Base-by-base conservation (phyloP, 2,888 invertebrate species). In the Drosophila ustulata region DNA sequence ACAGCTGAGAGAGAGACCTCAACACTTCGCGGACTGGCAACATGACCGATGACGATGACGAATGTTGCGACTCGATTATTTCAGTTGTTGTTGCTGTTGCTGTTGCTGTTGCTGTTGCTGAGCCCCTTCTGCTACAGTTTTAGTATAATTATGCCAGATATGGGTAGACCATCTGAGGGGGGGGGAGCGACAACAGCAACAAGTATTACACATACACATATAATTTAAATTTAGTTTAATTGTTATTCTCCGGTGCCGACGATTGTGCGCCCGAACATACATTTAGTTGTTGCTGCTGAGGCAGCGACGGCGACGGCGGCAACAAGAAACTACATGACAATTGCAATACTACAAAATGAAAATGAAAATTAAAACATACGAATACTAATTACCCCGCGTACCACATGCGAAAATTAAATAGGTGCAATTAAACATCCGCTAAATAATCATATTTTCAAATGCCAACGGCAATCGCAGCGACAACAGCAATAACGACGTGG, bases 361-460 rank as follows among this genome's bases (percentile, higher is more conserved):
- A 82, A 64, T 81, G 68, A 58, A 75, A 87, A 87, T 85, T 61
- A 75, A 75, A 75, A 78, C 78, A 75, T 75, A 68, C 65, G 43
- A 57, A 67, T 78, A 73, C 74, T 78, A 74, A 74, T 74, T 78
- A 67, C 56, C 53, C 56, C 61, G 57, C 81, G 64, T 51, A 75
- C 67, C 68, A 66, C 71, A 83, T 78, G 79, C 73, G 78, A 89
- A 89, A 91, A 90, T 88, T 89, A 89, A 90, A 91, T 90, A 91
- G 91, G 89, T 88, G 81, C 90, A 90, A 90, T 90, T 91, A 91
- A 90, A 90, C 91, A 91, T 90, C 90, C 91, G 91, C 90, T 82
- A 91, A 90, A 91, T 90, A 90, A 91, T 90, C 90, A 90, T 83
- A 90, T 88, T 80, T 79, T 81, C 82, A 82, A 90, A 89, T 89